Evolutionary conservation across 2,113 vertebrate genomes (phyloP), one percentile per base, ranked within the genome.

Genomic region (Etia nguti): DNA sequence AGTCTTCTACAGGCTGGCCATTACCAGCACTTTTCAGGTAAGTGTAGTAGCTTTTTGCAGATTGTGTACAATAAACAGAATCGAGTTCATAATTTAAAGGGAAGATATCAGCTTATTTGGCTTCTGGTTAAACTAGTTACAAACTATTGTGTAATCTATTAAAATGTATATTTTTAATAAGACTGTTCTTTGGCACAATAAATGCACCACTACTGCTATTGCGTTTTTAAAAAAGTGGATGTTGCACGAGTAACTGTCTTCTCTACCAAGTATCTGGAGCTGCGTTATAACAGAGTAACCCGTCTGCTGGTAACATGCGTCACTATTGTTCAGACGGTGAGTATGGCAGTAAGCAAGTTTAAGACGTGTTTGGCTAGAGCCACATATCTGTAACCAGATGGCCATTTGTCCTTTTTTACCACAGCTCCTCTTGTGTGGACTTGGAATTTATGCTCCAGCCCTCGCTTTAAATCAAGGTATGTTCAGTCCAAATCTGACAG

Each of bases 401-500:
- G 50, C 0, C 0, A 6, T 13, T 81, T 59, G 5, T 31, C 6
- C 10, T 29, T 46, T 48, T 79, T 54, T 83, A 77, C 84, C 4
- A 46, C 93, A 99, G 98, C 94, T 97, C 75, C 93, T 98, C 73
- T 98, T 98, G 88, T 98, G 98, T 56, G 98, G 98, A 89, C 97
- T 99, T 81, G 97, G 97, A 81, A 98, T 99, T 95, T 99, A 99
- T 79, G 97, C 97, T 55, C 98, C 98, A 83, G 98, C 98, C 65
- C 96, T 99, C 79, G 98, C 98, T 86, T 94, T 99, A 94, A 98
- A 97, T 95, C 98, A 99, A 97, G 98, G 98, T 98, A 89, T 18
- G 65, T 24, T 80, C 15, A 80, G 20, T 8, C 16, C 16, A 57
- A 55, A 41, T 4, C 4, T 6, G 59, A 80, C n/a, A 56, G 68